Evolutionary conservation across 2,113 vertebrate genomes (phyloP).

Genomic region (Hydrochoerus hydrochaeris): DNA sequence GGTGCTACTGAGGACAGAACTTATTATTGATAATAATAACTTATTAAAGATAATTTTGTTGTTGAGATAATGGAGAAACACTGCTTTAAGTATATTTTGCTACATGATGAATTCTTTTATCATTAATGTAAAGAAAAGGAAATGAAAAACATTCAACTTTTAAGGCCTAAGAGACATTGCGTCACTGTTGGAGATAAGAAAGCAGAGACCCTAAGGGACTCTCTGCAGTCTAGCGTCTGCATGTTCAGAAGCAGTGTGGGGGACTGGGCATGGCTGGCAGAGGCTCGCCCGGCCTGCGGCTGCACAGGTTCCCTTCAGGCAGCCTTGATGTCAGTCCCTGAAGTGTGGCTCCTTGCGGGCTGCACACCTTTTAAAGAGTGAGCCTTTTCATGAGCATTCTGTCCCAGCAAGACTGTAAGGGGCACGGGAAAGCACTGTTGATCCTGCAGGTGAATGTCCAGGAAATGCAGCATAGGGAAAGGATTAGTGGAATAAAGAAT

Average conservation of each 20-base stretch:
- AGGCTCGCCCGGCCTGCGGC: neutral
- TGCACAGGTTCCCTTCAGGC: neutral
- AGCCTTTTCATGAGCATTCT: neutral
- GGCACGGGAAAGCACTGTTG: neutral
- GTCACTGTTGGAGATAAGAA: neutral
- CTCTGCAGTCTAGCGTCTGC: neutral
- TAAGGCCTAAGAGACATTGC: neutral
- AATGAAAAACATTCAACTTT: neutral
- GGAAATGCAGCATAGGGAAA: neutral
- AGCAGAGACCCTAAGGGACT: neutral
- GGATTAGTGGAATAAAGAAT: neutral
- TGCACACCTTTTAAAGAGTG: neutral
- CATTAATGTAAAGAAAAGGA: neutral
- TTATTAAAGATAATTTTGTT: neutral
- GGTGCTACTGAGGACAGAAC: neutral
- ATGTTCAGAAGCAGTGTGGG: neutral
- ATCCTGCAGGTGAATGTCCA: neutral
- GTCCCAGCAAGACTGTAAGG: neutral
- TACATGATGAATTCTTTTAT: neutral
- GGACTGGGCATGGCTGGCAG: neutral
- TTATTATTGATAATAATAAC: neutral
- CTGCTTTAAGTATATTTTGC: constrained; percentile 8
- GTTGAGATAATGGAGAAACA: neutral
- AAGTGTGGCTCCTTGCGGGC: neutral
- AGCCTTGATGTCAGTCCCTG: neutral